Evolutionary conservation across 2,888 invertebrate genomes (phyloP), one percentile per base, ranked within the genome.

Genomic region (Leptarthrus brevirostris): DNA sequence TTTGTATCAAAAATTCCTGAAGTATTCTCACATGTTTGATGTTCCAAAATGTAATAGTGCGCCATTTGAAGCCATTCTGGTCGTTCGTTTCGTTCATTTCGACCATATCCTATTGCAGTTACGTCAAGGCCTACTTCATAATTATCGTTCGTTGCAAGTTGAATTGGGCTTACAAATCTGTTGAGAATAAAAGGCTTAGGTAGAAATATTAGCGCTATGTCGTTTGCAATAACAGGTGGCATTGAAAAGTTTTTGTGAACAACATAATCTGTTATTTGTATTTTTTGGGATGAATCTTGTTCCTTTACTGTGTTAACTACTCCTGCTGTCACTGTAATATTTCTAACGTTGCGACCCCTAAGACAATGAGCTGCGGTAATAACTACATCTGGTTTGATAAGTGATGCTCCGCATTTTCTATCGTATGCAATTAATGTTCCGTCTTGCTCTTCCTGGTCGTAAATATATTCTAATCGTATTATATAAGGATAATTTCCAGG

Each of bases 281-380:
- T 56, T 24, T 30, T 30, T 16, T 56, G 56, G 24, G 56, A 16
- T 3, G 16, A 26, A n/a, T 10, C 10, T 26, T 56, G 24, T 5
- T 12, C 14, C 4, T 56, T n/a, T 3, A 16, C 56, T 2, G 16
- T 6, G 4, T 26, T 24, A 2, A 56, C 56, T 26, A 26, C 30
- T 3, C 56, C 56, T 8, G 56, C 56, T 16, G 14, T 26, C 10
- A 30, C 26, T 5, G 26, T 56, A 8, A 56, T 10, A 1, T 30
- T 6, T 30, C 16, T 5, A 16, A 30, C 26, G 10, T 1, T 16
- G 0, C n/a, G 6, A 4, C 8, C 3, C 1, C 2, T 1, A n/a
- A 56, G 16, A n/a, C 54, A 54, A 54, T 54, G 54, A 1, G 54
- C 54, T 2, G 54, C 54, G 5, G 54, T 54, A 22, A 54, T 22